Percentiles rank a stretch among this genome's conserved stretches.
Conservation (phyloP, 1,140 invertebrate species). For the Drosophila quadrilineata region DNA sequence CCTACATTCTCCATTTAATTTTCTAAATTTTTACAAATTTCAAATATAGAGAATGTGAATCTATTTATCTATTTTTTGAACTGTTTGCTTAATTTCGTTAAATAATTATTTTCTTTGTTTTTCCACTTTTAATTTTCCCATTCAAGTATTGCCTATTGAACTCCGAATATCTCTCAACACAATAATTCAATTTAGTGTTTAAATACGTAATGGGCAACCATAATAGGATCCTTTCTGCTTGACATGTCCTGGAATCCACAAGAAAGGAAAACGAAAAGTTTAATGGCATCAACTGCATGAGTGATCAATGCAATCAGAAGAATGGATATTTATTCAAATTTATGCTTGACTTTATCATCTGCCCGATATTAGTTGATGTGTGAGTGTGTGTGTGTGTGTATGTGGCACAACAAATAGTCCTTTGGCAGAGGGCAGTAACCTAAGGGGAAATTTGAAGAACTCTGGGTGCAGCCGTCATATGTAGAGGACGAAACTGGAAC, state of each 20-base stretch:
- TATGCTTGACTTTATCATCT: constrained; percentile 21
- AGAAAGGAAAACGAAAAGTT: constrained; percentile 21
- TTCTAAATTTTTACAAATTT: too few species aligned
- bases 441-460: constrained; percentile 37
- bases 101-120: background rate
- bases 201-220: constrained; percentile 2
- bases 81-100: constrained; percentile 1
- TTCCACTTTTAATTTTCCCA: background rate
- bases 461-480: constrained; percentile 39
- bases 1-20: too few species aligned
- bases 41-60: too few species aligned
- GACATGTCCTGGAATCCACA: constrained; percentile 7
- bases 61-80: constrained; percentile 19
- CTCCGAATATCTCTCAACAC: background rate
- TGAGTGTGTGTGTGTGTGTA: too few species aligned
- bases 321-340: constrained; percentile 53
- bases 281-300: constrained; percentile 44
- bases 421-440: constrained; percentile 67
- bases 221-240: constrained; percentile 2
- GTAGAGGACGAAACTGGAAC: constrained; percentile 18
- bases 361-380: constrained; percentile 67
- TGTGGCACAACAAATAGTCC: constrained; percentile 13
- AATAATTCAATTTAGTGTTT: constrained; percentile 28
- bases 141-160: background rate
- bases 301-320: constrained; percentile 34